Evolutionary conservation across 2,888 invertebrate species (phyloP), one percentile per base, ranked within the genome.

Genomic region (Hipparchia semele): DNA sequence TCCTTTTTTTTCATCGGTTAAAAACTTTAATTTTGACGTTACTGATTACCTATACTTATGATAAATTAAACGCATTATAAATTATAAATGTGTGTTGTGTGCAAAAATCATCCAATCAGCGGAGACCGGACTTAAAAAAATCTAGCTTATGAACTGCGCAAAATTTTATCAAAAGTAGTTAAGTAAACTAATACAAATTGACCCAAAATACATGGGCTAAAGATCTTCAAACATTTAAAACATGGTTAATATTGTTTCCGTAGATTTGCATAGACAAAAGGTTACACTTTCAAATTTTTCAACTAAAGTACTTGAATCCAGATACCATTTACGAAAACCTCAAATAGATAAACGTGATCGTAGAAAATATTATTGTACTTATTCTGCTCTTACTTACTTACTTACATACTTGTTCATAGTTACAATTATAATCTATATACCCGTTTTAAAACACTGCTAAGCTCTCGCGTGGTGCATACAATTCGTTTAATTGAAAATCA

Each of bases 401-500:
- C 23, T 23, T 51, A 71, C 23, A 23, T 23, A 61, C 56, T 61
- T 56, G 45, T 60, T 39, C 9, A 58, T 58, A 54, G 68, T 68
- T 75, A 74, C 58, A 59, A 73, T 33, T 60, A 6, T 33, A 60
- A 39, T 60, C 33, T 60, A 58, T 61, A 73, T 77, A 77, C 77
- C 77, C 77, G 77, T 77, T 73, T 77, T 70, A 72, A 23, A 23
- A 76, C 76, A 75, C 72, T 56, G 77, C 75, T 71, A 76, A 77
- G 77, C 77, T 71, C 72, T 51, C 64, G 71, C 70, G 58, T 61
- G 49, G 10, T 64, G 62, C 62, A 23, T n/a, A 23, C 23, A 53
- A 33, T 69, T 33, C 53, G 39, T 51, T 45, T 45, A 61, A 66
- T 71, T 71, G 73, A 71, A 73, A 73, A 73, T 73, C 70, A 61